A percentile compares a stretch with the other conserved stretches of the same genome.
phyloP scores from a whole-genome alignment of 2,888 invertebrate species.

The Acleris literana region DNA sequence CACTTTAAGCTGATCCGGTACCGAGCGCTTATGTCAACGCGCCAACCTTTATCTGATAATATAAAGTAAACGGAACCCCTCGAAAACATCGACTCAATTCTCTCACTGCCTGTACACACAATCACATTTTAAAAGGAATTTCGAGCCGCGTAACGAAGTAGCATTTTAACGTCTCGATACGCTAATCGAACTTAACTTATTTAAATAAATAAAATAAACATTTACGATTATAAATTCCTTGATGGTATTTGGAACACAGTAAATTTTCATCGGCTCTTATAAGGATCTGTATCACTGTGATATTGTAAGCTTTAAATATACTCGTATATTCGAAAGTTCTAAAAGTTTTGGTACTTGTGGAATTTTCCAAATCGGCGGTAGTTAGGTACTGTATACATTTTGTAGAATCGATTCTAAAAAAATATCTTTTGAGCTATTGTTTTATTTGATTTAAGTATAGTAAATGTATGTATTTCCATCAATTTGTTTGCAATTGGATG shows the following conservation, averaged over 20 bases:
- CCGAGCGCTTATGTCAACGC: too few relatives aligned
- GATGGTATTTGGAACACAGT: conserved; percentile 29
- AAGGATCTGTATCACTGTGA: conserved; percentile 14
- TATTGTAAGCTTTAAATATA: conserved; percentile 11
- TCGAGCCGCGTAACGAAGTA: conserved; percentile 63
- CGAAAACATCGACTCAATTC: background rate
- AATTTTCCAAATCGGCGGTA: background rate
- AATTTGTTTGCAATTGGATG: too few relatives aligned
- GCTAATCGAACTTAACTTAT: conserved; percentile 57
- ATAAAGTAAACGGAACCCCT: background rate
- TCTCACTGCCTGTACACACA: conserved; percentile 5
- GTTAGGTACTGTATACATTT: background rate
- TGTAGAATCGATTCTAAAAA: too few relatives aligned
- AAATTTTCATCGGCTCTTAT: conserved; percentile 27
- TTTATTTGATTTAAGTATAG: too few relatives aligned
- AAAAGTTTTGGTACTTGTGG: background rate
- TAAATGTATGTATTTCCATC: too few relatives aligned
- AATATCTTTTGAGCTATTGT: too few relatives aligned
- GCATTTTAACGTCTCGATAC: conserved; percentile 55
- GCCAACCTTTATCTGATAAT: too few relatives aligned
- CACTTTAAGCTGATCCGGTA: too few relatives aligned
- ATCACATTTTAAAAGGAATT: conserved; percentile 35
- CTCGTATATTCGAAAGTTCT: conserved; percentile 8
- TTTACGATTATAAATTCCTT: conserved; percentile 30
- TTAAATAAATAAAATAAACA: conserved; percentile 51